Conservation (phyloP, 2,888 invertebrate species). For the Agrenia bidenticulata region DNA sequence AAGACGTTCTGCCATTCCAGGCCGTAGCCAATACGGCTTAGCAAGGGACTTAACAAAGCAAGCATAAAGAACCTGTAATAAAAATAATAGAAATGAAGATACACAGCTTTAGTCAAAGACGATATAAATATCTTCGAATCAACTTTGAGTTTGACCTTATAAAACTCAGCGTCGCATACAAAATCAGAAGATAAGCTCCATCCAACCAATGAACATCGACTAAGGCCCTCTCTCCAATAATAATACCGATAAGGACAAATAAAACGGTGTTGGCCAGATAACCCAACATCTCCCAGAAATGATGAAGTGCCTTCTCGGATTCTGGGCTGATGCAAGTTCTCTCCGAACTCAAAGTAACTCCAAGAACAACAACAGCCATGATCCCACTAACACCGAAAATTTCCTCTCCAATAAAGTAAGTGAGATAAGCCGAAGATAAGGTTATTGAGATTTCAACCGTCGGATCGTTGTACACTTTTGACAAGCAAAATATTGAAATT, state of each 20-base stretch:
- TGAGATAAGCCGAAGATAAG: constrained; percentile 57
- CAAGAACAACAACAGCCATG: constrained; percentile 58
- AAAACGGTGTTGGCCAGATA: constrained; percentile 62
- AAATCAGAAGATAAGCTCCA: constrained; percentile 60
- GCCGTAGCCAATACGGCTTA: constrained; percentile 63
- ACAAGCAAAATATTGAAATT: constrained; percentile 56
- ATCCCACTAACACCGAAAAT: constrained; percentile 57
- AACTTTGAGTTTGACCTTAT: constrained; percentile 57
- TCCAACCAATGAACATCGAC: constrained; percentile 59
- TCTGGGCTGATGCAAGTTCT: constrained; percentile 58
- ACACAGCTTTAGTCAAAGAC: no score
- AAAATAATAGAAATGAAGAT: background rate
- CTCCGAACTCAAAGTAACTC: constrained; percentile 56
- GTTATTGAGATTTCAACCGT: constrained; percentile 58
- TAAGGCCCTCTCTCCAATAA: constrained; percentile 61
- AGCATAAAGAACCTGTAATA: constrained; percentile 58
- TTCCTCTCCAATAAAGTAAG: constrained; percentile 55
- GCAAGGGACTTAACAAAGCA: constrained; percentile 60
- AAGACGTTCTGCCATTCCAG: constrained; percentile 63
- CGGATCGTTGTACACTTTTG: constrained; percentile 57
- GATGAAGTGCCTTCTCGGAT: constrained; percentile 57
- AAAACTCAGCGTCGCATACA: constrained; percentile 56
- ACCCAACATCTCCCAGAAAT: constrained; percentile 59
- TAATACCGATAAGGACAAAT: constrained; percentile 66
- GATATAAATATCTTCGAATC: no score